Percentiles rank a stretch among this genome's conserved stretches.
Evolutionary conservation across 2,888 invertebrate genomes (phyloP).

Genomic region (Bembecia ichneumoniformis): DNA sequence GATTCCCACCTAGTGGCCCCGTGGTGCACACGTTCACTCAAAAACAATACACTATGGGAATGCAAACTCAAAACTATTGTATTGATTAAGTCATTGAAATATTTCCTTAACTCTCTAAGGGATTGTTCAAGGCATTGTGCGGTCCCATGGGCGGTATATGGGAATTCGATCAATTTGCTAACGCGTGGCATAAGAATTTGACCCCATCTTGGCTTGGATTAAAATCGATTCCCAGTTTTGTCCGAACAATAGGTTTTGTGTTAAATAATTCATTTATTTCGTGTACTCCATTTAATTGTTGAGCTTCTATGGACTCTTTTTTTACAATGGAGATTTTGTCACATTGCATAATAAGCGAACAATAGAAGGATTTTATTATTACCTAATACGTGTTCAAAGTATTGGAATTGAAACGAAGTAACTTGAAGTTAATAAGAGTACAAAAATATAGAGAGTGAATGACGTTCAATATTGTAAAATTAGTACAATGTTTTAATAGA

Average conservation of each 20-base stretch:
- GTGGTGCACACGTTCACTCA: slow-evolving; percentile 41
- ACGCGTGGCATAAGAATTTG: slow-evolving; percentile 54
- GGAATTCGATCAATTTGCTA: slow-evolving; percentile 63
- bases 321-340: not conserved
- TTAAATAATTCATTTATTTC: slow-evolving; percentile 51
- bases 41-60: slow-evolving; percentile 66
- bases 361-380: too few species aligned
- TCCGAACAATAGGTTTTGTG: slow-evolving; percentile 50
- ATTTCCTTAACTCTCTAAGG: slow-evolving; percentile 43
- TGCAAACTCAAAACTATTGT: slow-evolving; percentile 53
- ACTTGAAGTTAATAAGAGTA: too few species aligned
- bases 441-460: too few species aligned
- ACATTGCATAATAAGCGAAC: not conserved
- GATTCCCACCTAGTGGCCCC: slow-evolving; percentile 53
- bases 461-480: too few species aligned
- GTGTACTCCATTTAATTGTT: slow-evolving; percentile 42
- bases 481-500: too few species aligned
- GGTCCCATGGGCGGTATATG: slow-evolving; percentile 58
- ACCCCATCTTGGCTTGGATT: slow-evolving; percentile 38
- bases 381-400: too few species aligned
- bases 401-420: too few species aligned
- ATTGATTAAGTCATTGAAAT: slow-evolving; percentile 69
- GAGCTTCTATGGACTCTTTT: slow-evolving; percentile 35
- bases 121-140: slow-evolving; percentile 43
- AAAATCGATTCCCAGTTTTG: slow-evolving; percentile 43